These are phyloP conservation scores for Macaria liturata DNA, from an alignment of 2,888 invertebrate species.

Conservation along the genomic window DNA sequence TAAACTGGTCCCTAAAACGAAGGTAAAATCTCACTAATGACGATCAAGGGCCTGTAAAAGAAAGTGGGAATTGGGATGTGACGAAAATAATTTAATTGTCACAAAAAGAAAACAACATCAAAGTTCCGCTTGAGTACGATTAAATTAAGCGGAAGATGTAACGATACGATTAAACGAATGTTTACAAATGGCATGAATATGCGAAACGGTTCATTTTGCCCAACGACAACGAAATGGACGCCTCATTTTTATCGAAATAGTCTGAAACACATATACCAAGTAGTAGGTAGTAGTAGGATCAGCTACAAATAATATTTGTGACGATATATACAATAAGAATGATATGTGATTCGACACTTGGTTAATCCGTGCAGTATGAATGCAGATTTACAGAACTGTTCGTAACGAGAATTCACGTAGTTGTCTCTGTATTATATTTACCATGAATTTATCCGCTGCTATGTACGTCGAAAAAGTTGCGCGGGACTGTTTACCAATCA, in stretches of 20 bases:
- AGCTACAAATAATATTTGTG: too few species aligned
- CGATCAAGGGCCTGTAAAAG: slow-evolving; percentile 10
- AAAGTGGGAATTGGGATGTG: slow-evolving; percentile 18
- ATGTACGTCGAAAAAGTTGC: slow-evolving; percentile 6
- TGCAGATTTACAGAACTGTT: too few species aligned
- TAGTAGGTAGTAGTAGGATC: too few species aligned
- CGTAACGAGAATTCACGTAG: too few species aligned
- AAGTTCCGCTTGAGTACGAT: slow-evolving; percentile 10
- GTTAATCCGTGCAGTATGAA: too few species aligned
- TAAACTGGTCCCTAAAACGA: slow-evolving; percentile 14
- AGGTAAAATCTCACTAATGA: slow-evolving; percentile 25
- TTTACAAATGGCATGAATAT: slow-evolving; percentile 3
- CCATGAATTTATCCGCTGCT: not conserved
- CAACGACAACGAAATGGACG: too few species aligned
- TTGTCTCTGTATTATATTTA: too few species aligned
- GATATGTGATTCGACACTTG: too few species aligned
- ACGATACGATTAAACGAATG: slow-evolving; percentile 17
- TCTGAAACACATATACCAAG: too few species aligned
- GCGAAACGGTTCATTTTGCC: slow-evolving; percentile 3
- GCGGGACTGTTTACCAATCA: slow-evolving; percentile 3
- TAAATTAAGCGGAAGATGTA: slow-evolving; percentile 16
- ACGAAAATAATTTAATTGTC: slow-evolving; percentile 25
- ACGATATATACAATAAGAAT: too few species aligned
- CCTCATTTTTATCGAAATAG: too few species aligned
- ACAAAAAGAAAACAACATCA: slow-evolving; percentile 21